These are phyloP conservation scores for Rhinolophus ferrumequinum DNA, from an alignment of 2,113 vertebrate genomes.

Conservation along the genomic window DNA sequence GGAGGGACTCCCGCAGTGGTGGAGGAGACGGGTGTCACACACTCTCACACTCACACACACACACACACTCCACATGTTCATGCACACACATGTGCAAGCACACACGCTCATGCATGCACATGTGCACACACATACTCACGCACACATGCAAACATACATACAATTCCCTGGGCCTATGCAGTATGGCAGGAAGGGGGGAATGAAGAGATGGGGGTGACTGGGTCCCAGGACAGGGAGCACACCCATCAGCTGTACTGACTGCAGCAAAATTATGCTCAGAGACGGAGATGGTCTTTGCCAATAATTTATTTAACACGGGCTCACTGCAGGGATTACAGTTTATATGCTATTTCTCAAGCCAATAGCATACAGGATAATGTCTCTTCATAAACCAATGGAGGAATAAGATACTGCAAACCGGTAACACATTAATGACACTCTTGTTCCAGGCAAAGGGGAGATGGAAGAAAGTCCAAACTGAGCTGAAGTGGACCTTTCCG, in stretches of 20 bases:
- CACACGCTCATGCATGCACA: background rate
- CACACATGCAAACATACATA: background rate
- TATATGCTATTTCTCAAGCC: background rate
- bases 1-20: no score
- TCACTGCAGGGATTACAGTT: background rate
- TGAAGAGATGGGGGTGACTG: fast-evolving
- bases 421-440: no score
- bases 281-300: background rate
- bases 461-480: background rate
- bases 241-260: background rate
- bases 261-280: background rate
- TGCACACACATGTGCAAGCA: background rate
- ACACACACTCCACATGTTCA: fast-evolving
- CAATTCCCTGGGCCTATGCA: background rate
- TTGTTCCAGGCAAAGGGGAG: background rate
- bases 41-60: background rate
- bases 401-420: background rate
- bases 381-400: background rate
- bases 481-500: background rate
- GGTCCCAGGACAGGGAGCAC: fast-evolving
- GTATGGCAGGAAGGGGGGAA: fast-evolving
- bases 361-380: background rate
- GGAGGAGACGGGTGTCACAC: background rate
- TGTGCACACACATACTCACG: background rate
- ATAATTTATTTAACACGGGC: background rate